phyloP scores from a whole-genome alignment of 2,888 invertebrate species.

The Cheilosia scutellata region DNA sequence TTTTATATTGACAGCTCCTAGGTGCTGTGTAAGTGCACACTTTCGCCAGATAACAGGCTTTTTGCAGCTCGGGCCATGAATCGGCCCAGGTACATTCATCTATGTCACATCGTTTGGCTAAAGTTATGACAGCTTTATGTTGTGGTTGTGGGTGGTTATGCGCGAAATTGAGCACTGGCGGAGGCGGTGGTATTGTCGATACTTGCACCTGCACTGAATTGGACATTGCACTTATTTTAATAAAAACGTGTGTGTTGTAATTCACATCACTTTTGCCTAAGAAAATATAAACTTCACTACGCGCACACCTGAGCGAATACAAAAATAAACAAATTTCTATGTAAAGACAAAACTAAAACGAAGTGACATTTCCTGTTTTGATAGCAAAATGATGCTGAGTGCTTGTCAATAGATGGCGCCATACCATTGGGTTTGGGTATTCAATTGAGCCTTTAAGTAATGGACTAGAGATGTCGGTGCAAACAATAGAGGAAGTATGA shows the following conservation, averaged over 20 bases:
- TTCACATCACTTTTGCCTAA: slow-evolving; percentile 10
- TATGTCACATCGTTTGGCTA: slow-evolving; percentile 70
- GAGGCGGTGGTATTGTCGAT: slow-evolving; percentile 61
- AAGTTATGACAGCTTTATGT: slow-evolving; percentile 15
- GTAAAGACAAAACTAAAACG: too few relatives aligned
- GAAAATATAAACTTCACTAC: not conserved
- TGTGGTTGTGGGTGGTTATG: slow-evolving; percentile 11
- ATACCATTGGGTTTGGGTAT: not conserved
- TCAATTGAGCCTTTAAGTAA: not conserved
- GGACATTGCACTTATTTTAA: slow-evolving; percentile 28
- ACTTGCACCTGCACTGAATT: slow-evolving; percentile 46
- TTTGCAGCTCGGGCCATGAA: slow-evolving; percentile 85
- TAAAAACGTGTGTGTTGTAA: not conserved
- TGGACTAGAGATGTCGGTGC: not conserved
- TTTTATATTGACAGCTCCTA: slow-evolving; percentile 84
- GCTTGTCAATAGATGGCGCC: slow-evolving; percentile 17
- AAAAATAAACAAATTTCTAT: too few relatives aligned
- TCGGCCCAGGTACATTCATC: slow-evolving; percentile 86
- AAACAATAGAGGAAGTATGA: not conserved
- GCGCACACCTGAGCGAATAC: too few relatives aligned
- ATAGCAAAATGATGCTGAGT: not conserved
- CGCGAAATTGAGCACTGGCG: slow-evolving; percentile 28
- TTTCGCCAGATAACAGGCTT: slow-evolving; percentile 86
- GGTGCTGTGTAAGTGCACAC: slow-evolving; percentile 85
- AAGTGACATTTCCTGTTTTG: too few relatives aligned